Conservation (phyloP, 1,140 invertebrate genomes). For the Apis mellifera region Amel_HAv3.1 CM009933.2:4666501-4667000, state of each 20-base stretch:
- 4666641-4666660: too few species aligned
- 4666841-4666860: too few species aligned
- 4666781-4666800: too few species aligned
- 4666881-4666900: constrained; percentile 15
- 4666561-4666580: not conserved
- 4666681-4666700: too few species aligned
- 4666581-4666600: too few species aligned
- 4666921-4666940: not conserved
- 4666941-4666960: constrained; percentile 3
- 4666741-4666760: too few species aligned
- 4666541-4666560: not conserved
- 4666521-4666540: too few species aligned
- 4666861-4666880: not conserved
- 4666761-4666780: too few species aligned
- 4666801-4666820: not conserved
- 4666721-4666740: too few species aligned
- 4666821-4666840: not conserved
- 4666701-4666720: too few species aligned
- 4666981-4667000: not conserved
- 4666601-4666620: not conserved
- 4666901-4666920: not conserved
- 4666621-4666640: too few species aligned
- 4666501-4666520: not conserved
- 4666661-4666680: too few species aligned
- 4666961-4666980: not conserved